A percentile compares a stretch with the other conserved stretches of the same genome.
Evolutionary conservation across 2,888 invertebrate genomes (phyloP).

Genomic region (Andrena bucephala): DNA sequence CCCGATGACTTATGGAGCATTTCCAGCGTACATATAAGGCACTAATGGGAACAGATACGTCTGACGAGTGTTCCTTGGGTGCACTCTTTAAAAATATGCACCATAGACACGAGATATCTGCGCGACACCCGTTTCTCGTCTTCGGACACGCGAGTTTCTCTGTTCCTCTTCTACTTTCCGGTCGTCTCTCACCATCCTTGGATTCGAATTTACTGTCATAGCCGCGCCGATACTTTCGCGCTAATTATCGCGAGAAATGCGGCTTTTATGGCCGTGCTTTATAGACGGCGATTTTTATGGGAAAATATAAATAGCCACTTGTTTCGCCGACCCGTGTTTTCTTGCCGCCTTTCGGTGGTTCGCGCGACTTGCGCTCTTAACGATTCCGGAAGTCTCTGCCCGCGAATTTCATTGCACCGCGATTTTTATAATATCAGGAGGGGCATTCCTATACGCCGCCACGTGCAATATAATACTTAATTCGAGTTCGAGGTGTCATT

Average conservation of each 20-base stretch:
- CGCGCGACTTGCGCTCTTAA: conserved; percentile 21
- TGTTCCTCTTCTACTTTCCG: conserved; percentile 21
- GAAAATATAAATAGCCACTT: conserved; percentile 48
- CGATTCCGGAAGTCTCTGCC: conserved; percentile 43
- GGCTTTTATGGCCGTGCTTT: conserved; percentile 59
- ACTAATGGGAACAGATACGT: neutral
- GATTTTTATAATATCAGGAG: neutral
- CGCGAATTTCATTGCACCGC: conserved; percentile 9
- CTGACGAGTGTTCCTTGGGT: neutral
- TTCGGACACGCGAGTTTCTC: neutral
- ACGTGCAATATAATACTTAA: neutral
- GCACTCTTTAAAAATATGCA: neutral
- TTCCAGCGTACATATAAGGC: neutral
- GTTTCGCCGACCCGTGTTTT: conserved; percentile 40
- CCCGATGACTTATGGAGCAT: no score
- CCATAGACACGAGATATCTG: neutral
- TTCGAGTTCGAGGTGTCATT: no score
- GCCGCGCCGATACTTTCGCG: conserved; percentile 56
- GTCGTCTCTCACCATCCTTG: conserved; percentile 20
- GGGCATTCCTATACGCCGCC: neutral
- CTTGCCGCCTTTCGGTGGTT: conserved; percentile 42
- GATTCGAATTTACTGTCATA: conserved; percentile 62
- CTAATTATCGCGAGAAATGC: conserved; percentile 62
- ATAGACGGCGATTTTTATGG: conserved; percentile 56
- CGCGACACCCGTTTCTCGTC: conserved; percentile 11